phyloP scores from a whole-genome alignment of 2,888 invertebrate species.

The Drosophila ezoana region DNA sequence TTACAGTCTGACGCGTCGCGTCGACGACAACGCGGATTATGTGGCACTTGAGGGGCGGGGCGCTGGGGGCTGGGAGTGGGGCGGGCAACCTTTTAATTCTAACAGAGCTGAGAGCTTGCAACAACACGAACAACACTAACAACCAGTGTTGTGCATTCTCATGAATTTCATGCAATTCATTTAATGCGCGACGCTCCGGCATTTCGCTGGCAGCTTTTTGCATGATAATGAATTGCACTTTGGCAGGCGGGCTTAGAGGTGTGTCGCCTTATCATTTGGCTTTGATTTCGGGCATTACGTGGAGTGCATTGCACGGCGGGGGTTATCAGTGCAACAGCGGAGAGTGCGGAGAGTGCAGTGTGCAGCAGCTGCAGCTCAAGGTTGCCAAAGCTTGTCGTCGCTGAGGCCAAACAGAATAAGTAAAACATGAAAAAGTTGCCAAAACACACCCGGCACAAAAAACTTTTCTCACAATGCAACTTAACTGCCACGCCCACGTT shows the following conservation, averaged over 20 bases:
- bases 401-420: slow-evolving; percentile 29
- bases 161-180: slow-evolving; percentile 78
- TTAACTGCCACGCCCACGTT: slow-evolving; percentile 10
- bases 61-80: slow-evolving; percentile 1
- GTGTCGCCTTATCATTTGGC: slow-evolving; percentile 33
- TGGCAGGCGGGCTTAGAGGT: slow-evolving; percentile 19
- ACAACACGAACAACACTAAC: slow-evolving; percentile 11
- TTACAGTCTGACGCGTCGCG: slow-evolving; percentile 81
- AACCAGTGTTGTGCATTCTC: slow-evolving; percentile 32
- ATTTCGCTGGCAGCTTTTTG: slow-evolving; percentile 46
- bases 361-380: slow-evolving; percentile 26
- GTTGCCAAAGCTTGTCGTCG: slow-evolving; percentile 38
- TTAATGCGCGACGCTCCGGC: slow-evolving; percentile 53
- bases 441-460: slow-evolving; percentile 5
- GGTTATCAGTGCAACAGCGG: slow-evolving; percentile 39
- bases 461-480: slow-evolving; percentile 63
- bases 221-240: slow-evolving; percentile 60
- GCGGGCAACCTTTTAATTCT: slow-evolving; percentile 53
- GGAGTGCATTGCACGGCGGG: slow-evolving; percentile 40
- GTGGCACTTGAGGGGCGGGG: slow-evolving; percentile 28
- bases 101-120: slow-evolving; percentile 13
- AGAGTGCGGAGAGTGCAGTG: too few species aligned
- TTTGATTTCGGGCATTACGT: slow-evolving; percentile 23
- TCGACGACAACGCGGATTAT: slow-evolving; percentile 53
- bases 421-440: slow-evolving; percentile 54